Percentiles rank a stretch among this genome's conserved stretches.
Conservation (phyloP, 2,797 vertebrate species). For the Euphonia xanthogaster region DNA sequence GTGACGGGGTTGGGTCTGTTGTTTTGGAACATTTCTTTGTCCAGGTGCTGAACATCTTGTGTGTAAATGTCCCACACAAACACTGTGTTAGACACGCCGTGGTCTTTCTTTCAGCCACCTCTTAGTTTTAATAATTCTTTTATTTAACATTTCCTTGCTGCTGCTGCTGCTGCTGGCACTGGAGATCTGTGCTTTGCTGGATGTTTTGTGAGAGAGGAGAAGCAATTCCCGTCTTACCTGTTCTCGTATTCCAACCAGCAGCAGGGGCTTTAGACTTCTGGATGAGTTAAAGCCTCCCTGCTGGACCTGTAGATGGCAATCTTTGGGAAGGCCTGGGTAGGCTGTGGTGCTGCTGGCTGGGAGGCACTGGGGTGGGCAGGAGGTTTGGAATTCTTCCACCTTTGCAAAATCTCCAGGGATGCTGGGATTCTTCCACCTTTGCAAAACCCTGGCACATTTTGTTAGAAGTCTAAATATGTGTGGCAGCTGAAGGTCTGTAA, state of each 20-base stretch:
- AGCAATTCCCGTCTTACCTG: background rate
- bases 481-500: background rate
- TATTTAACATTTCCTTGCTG: background rate
- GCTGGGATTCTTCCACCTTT: background rate
- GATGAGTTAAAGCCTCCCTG: background rate
- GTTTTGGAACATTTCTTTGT: background rate
- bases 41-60: background rate
- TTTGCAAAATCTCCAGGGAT: background rate
- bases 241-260: background rate
- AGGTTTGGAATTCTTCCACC: background rate
- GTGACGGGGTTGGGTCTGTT: background rate
- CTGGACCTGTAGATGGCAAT: background rate
- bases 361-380: background rate
- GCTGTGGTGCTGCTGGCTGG: background rate
- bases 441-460: background rate
- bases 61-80: background rate
- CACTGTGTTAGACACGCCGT: accelerated
- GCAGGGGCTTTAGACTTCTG: background rate
- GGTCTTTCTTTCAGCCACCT: background rate
- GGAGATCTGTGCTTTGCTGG: background rate
- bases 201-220: background rate
- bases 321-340: background rate
- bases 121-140: background rate
- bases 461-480: background rate
- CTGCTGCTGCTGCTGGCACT: accelerated